These are phyloP conservation scores for Euspilapteryx auroguttella DNA, from an alignment of 2,888 invertebrate species.

Conservation along the genomic window DNA sequence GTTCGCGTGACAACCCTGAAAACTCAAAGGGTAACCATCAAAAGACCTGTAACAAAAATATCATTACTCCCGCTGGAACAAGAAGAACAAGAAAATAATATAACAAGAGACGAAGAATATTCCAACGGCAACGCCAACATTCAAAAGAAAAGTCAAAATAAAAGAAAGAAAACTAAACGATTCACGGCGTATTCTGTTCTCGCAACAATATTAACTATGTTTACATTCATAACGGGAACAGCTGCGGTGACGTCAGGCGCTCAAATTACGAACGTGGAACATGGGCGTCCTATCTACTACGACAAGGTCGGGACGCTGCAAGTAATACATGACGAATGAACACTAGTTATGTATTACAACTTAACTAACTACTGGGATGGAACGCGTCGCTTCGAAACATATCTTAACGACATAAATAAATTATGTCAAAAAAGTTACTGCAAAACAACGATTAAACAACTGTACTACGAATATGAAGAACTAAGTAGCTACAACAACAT, in stretches of 20 bases:
- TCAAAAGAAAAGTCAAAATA: not conserved
- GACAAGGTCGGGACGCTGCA: constrained; percentile 6
- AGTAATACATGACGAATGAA: constrained; percentile 9
- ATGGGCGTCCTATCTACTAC: constrained; percentile 6
- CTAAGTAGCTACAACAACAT: constrained; percentile 6
- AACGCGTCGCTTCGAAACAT: constrained; percentile 2
- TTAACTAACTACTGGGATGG: constrained; percentile 7
- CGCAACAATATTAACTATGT: not conserved
- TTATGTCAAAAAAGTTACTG: constrained; percentile 5
- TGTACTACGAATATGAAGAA: constrained; percentile 5
- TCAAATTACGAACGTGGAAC: constrained; percentile 5
- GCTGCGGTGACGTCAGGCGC: too few relatives aligned
- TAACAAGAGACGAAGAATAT: not conserved
- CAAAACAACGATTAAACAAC: constrained; percentile 2
- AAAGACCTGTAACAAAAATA: not conserved
- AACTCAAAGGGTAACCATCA: not conserved
- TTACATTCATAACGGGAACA: not conserved
- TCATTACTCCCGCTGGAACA: not conserved
- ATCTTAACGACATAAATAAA: too few relatives aligned
- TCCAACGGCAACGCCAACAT: not conserved
- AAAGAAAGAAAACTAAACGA: too few relatives aligned
- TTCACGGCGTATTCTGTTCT: too few relatives aligned
- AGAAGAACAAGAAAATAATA: not conserved
- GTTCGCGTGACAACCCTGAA: not conserved
- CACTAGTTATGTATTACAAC: constrained; percentile 8